A percentile compares a stretch with the other conserved stretches of the same genome.
These are phyloP conservation scores for Porites australiensis DNA, from an alignment of 64 coral and sea anemone genomes.

Conservation along the genomic window DNA sequence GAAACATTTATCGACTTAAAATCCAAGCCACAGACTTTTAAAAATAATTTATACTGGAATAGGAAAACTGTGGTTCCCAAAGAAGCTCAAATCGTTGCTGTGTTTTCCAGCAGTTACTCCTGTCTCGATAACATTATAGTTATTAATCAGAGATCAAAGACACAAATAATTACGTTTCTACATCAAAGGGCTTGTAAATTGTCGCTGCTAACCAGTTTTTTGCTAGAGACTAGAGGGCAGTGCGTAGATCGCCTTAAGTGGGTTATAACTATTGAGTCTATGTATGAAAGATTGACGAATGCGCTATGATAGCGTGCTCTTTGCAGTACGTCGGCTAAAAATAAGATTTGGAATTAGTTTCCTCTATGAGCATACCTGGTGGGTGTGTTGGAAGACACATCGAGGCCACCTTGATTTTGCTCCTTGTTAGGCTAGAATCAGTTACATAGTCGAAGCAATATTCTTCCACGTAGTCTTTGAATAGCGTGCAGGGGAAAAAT, in stretches of 20 bases:
- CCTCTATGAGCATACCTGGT: constrained; percentile 66
- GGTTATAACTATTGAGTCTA: too few species aligned
- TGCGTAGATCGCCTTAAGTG: too few species aligned
- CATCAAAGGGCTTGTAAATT: neutral
- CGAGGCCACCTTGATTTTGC: constrained; percentile 34
- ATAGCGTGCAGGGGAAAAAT: constrained; percentile 74
- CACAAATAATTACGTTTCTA: constrained; percentile 2
- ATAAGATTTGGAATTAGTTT: too few species aligned
- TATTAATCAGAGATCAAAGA: neutral
- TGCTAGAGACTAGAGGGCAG: too few species aligned
- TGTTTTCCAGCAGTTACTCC: neutral
- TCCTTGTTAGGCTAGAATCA: constrained; percentile 44
- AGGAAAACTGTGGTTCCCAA: too few species aligned
- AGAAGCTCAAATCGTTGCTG: neutral
- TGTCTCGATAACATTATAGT: neutral
- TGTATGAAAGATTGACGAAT: too few species aligned
- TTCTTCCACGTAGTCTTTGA: constrained; percentile 78
- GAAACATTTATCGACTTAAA: too few species aligned
- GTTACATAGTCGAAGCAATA: constrained; percentile 88
- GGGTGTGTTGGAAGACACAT: constrained; percentile 67
- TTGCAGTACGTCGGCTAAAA: too few species aligned
- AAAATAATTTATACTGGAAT: too few species aligned
- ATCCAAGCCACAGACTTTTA: too few species aligned
- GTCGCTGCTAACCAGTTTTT: too few species aligned
- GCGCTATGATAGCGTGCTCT: too few species aligned